phyloP scores from a whole-genome alignment of 2,113 vertebrate species.

The Chloroceryle aenea region DNA sequence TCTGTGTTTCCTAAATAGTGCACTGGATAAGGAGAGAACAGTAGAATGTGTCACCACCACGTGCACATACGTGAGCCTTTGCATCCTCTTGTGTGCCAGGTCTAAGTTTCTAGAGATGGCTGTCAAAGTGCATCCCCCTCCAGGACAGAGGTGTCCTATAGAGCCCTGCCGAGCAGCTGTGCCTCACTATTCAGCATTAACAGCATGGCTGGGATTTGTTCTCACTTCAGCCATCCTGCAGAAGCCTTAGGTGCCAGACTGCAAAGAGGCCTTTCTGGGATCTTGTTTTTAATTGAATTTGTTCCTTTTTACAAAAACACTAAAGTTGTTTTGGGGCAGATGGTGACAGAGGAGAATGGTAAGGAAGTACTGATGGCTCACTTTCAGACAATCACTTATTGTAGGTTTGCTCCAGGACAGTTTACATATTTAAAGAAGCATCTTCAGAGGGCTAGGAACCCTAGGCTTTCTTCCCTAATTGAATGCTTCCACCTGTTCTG shows the following conservation, averaged over 20 bases:
- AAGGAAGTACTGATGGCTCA: not conserved
- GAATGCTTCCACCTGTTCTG: not conserved
- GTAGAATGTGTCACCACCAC: accelerated
- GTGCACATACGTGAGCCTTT: accelerated
- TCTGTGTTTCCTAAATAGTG: accelerated
- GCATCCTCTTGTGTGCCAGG: not conserved
- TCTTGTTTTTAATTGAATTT: not conserved
- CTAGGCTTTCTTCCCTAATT: not conserved
- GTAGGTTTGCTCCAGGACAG: not conserved
- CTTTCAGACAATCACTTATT: not conserved
- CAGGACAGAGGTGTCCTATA: not conserved
- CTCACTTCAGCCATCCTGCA: not conserved
- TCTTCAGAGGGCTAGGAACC: not conserved
- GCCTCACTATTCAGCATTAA: accelerated
- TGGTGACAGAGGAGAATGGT: not conserved
- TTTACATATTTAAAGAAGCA: not conserved
- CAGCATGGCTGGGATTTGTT: accelerated
- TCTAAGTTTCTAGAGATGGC: not conserved
- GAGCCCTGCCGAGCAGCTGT: not conserved
- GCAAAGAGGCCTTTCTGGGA: not conserved
- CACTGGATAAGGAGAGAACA: not conserved
- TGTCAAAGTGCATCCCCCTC: not conserved
- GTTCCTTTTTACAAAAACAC: not conserved
- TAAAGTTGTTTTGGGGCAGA: not conserved
- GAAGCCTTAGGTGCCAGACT: not conserved